Evolutionary conservation across 2,888 invertebrate species (phyloP).

Genomic region (Lasioglossum villosulum): DNA sequence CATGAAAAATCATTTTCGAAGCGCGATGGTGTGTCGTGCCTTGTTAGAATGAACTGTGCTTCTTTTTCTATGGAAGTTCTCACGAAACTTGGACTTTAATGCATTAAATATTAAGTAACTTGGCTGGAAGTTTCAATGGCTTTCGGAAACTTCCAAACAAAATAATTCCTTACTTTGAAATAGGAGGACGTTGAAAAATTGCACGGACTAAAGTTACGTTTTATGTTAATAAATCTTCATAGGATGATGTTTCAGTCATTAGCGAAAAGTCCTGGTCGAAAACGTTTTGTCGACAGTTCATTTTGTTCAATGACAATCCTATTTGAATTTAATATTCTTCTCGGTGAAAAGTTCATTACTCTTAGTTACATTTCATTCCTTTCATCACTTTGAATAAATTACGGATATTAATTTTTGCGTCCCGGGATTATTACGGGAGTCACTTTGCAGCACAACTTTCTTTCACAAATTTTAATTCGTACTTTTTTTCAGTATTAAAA

Average conservation of each 20-base stretch:
- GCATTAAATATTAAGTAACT: slow-evolving; percentile 12
- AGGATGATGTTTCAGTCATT: neutral
- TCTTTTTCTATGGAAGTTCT: neutral
- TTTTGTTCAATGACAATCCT: slow-evolving; percentile 15
- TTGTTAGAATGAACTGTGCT: neutral
- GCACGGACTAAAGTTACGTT: neutral
- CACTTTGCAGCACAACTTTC: neutral
- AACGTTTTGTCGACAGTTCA: slow-evolving; percentile 18
- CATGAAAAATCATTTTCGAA: neutral
- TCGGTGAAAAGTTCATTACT: neutral
- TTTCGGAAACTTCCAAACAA: slow-evolving; percentile 12
- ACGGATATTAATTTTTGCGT: neutral
- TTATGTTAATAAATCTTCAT: slow-evolving; percentile 4
- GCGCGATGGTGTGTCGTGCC: neutral
- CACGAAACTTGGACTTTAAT: neutral
- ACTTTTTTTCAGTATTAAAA: no score
- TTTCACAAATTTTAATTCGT: neutral
- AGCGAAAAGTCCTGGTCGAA: neutral
- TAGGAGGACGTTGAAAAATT: slow-evolving; percentile 1
- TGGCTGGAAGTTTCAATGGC: neutral
- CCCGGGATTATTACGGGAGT: neutral
- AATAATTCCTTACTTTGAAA: slow-evolving; percentile 5
- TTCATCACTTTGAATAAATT: slow-evolving; percentile 14
- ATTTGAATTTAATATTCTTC: slow-evolving; percentile 16
- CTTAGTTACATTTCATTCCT: neutral